Evolutionary conservation across 1,140 invertebrate genomes (phyloP).

Genomic region (Drosophila mauritiana): DNA sequence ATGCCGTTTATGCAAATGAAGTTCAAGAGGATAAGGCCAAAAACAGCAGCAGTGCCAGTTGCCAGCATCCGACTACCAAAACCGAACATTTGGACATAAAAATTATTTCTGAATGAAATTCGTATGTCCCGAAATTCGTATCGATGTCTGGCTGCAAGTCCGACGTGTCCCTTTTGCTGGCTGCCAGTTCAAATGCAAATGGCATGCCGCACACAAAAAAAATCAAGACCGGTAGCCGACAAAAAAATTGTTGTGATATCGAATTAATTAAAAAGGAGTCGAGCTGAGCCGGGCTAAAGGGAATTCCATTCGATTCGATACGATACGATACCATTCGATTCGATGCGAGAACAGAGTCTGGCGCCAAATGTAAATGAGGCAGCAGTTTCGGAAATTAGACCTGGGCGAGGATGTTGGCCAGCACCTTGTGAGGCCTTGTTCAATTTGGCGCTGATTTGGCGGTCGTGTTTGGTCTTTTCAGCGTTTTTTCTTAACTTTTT

Average conservation of each 20-base stretch:
- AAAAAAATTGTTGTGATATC: conserved; percentile 80
- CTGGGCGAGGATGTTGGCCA: conserved; percentile 36
- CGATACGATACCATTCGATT: no score
- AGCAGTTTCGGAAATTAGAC: conserved; percentile 71
- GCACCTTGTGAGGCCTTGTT: conserved; percentile 77
- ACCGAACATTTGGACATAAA: conserved; percentile 74
- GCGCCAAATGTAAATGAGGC: conserved; percentile 80
- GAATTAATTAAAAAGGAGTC: conserved; percentile 78
- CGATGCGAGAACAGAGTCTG: conserved; percentile 25
- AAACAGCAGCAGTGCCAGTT: conserved; percentile 47
- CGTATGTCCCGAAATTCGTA: conserved; percentile 69
- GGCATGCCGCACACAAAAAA: conserved; percentile 58
- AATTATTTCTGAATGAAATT: conserved; percentile 83
- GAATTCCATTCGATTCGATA: conserved; percentile 27
- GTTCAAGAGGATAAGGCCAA: conserved; percentile 82
- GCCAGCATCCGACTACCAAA: conserved; percentile 41
- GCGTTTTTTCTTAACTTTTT: conserved; percentile 18
- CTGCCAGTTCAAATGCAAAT: conserved; percentile 71
- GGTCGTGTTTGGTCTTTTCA: conserved; percentile 64
- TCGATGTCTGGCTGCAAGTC: conserved; percentile 55
- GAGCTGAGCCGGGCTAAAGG: conserved; percentile 25
- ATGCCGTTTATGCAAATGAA: conserved; percentile 82
- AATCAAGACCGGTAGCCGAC: conserved; percentile 77
- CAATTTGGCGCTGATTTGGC: conserved; percentile 81
- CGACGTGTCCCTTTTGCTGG: conserved; percentile 7